Base-by-base conservation (phyloP, 2,113 vertebrate species). In the Nothobranchius furzeri region DNA sequence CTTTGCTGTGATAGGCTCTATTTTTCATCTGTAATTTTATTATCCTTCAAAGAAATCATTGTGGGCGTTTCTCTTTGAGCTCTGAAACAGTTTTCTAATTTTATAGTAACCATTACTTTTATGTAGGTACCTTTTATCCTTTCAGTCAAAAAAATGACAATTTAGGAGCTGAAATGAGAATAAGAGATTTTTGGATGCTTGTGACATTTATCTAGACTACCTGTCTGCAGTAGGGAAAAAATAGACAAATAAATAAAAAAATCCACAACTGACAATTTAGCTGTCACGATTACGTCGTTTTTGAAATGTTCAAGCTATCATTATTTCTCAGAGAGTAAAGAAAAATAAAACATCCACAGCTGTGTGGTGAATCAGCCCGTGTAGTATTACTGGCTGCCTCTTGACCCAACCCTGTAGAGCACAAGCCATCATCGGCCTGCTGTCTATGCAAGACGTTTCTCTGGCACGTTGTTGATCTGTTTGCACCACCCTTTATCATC, bases 391-490 rank as follows among this genome's bases (percentile, higher is more conserved):
- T 40, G 20, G 42, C 10, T n/a, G 36, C 9, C 15, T 10, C 42
- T 46, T 7, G 20, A 60, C 42, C 58, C 30, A 25, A 60, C 17
- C 9, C n/a, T 13, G 13, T 36, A 15, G 13, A 42, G n/a, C 43
- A 42, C 3, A 12, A 46, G 30, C 17, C 4, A 20, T 54, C 11
- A 15, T 15, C 15, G 15, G 12, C 13, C 20, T 9, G 42, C 58
- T 13, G 20, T 10, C 7, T 9, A 9, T 14, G 7, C 14, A 46
- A 42, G 20, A 60, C 24, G 46, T 60, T 12, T 54, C 52, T 78
- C 47, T 75, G 53, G 40, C 55, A 60, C 6, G 43, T 45, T 56
- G 59, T 71, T 66, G 55, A 65, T 45, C 42, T 65, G 36, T 74
- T 69, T 51, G 67, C 60, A 36, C 52, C 60, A 75, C 45, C 52